Base-by-base conservation (phyloP, 2,113 vertebrate genomes). In the Ardeotis arabs region DNA sequence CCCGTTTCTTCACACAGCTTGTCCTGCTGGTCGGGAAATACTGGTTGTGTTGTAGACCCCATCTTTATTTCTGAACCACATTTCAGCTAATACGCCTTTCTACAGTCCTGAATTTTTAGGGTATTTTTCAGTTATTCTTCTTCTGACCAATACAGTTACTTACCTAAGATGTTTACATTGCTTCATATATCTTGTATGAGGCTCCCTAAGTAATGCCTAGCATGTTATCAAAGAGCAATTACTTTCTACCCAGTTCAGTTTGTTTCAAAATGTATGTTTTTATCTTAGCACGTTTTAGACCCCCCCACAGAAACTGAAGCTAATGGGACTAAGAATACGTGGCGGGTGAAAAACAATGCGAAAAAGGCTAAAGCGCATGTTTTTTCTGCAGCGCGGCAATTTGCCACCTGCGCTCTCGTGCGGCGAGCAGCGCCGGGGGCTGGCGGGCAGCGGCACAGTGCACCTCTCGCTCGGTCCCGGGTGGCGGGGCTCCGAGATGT, bases 381-480 rank as follows among this genome's bases (percentile, higher is more conserved):
- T 37, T 62, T 67, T 56, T 25, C 59, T 47, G 39, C 6, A 2
- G 8, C 2, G 13, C 9, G 55, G 23, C n/a, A 15, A 27, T 29
- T 41, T 20, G 45, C 20, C 66, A 23, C 6, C 47, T 39, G 4
- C 44, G 52, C 31, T 22, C 35, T 14, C 2, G 7, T 6, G 24
- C 67, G 33, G 68, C 19, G 23, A 3, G 45, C 35, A 9, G 21
- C 1, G 7, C 45, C 11, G 84, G 4, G 4, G 62, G 53, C 55
- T 76, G 75, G 68, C 10, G 58, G 49, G 47, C 75, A 33, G 80
- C 21, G 59, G 83, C 29, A 10, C 10, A 3, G 17, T 7, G 27
- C 2, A 0, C n/a, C 14, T 16, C 81, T 21, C 0, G 1, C 37
- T 58, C 76, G 15, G 4, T 17, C 15, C 37, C 6, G 0, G 50